A percentile compares a stretch with the other conserved stretches of the same genome.
These are phyloP conservation scores for Uropetala carovei DNA, from an alignment of 2,888 invertebrate genomes.

Conservation along the genomic window DNA sequence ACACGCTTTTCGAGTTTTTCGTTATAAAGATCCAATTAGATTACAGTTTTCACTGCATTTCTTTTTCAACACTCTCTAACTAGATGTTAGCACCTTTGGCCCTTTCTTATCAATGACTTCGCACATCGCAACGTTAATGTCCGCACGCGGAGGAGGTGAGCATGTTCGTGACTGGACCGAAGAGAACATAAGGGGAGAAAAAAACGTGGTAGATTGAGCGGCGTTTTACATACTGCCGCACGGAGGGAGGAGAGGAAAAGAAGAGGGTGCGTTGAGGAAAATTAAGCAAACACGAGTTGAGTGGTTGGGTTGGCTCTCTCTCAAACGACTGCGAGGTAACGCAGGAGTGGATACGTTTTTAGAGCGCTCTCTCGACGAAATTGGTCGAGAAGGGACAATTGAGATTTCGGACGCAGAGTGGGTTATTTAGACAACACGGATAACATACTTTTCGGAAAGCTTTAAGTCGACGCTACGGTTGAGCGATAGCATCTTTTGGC, in stretches of 20 bases:
- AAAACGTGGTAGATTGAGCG: not conserved
- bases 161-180: not conserved
- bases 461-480: not conserved
- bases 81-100: no score
- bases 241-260: not conserved
- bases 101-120: no score
- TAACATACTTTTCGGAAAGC: no score
- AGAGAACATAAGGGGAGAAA: not conserved
- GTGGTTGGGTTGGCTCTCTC: slow-evolving; percentile 3
- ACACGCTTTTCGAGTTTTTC: no score
- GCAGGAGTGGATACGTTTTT: not conserved
- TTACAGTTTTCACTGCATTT: no score
- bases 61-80: no score
- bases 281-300: not conserved
- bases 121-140: no score
- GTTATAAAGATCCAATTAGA: no score
- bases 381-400: not conserved
- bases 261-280: not conserved
- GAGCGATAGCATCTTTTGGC: not conserved
- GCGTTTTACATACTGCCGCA: not conserved
- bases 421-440: slow-evolving; percentile 5
- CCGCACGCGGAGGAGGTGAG: no score
- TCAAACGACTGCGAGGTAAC: not conserved
- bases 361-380: no score
- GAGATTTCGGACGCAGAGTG: not conserved